These are phyloP conservation scores for Cryptoprocta ferox DNA, from an alignment of 2,797 vertebrate species.

Conservation along the genomic window DNA sequence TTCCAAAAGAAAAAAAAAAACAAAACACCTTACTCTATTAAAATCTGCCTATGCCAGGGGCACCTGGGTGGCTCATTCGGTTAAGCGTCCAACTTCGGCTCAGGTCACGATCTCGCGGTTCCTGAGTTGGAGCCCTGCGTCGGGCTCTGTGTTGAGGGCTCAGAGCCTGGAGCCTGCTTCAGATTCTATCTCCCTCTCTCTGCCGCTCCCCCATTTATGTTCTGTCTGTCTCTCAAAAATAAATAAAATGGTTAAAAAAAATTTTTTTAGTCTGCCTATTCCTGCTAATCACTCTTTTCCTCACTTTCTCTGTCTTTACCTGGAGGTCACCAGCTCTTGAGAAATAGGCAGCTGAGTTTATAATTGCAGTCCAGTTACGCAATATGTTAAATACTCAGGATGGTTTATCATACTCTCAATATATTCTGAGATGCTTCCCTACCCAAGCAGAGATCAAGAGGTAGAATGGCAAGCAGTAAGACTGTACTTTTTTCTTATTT, in stretches of 20 bases:
- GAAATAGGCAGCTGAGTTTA: background rate
- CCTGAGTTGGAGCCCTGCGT: too few relatives aligned
- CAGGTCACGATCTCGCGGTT: too few relatives aligned
- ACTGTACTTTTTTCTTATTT: slow-evolving; percentile 34
- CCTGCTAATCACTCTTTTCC: background rate
- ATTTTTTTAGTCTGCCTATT: background rate
- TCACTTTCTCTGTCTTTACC: background rate
- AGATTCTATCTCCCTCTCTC: too few relatives aligned
- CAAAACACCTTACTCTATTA: background rate
- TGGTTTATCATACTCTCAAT: background rate
- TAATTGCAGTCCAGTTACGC: background rate
- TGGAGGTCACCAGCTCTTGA: background rate
- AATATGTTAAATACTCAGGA: background rate
- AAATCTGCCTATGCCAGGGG: too few relatives aligned
- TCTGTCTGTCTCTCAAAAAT: too few relatives aligned
- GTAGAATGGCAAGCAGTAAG: background rate
- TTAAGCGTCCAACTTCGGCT: too few relatives aligned
- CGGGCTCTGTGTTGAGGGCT: too few relatives aligned
- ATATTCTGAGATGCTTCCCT: background rate
- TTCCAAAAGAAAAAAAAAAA: background rate
- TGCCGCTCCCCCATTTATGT: too few relatives aligned
- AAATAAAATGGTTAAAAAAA: too few relatives aligned
- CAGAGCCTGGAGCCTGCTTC: too few relatives aligned
- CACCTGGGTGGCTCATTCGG: too few relatives aligned
- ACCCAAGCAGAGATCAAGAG: background rate